phyloP scores from a whole-genome alignment of 2,797 vertebrate genomes.

The Alauda arvensis region DNA sequence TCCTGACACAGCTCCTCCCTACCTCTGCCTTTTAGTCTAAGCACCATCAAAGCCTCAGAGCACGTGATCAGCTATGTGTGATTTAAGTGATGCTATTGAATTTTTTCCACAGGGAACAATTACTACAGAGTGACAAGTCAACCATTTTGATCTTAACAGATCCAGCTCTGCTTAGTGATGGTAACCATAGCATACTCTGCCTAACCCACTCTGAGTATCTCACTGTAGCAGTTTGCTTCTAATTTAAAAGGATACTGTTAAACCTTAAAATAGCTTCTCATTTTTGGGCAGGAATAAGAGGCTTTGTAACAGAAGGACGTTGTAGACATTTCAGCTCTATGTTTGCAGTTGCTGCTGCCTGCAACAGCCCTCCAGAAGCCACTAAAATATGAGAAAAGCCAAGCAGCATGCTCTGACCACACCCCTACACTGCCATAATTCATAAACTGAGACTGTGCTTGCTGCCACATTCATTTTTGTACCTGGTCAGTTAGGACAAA shows the following conservation, averaged over 20 bases:
- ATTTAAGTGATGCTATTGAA: conserved; percentile 33
- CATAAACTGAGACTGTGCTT: not conserved
- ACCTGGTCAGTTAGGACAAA: conserved; percentile 22
- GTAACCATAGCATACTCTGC: not conserved
- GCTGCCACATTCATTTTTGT: conserved; percentile 3
- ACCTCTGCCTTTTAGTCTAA: conserved; percentile 11
- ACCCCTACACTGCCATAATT: conserved; percentile 32
- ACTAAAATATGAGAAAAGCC: not conserved
- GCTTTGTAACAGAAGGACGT: not conserved
- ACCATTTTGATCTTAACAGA: conserved; percentile 46
- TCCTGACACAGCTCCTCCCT: conserved; percentile 4
- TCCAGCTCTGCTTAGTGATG: conserved; percentile 16
- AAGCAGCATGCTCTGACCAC: conserved; percentile 21
- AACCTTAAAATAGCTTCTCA: conserved; percentile 5
- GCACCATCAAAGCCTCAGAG: not conserved
- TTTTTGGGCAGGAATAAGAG: not conserved
- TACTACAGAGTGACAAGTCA: conserved; percentile 43
- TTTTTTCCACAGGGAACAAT: conserved; percentile 35
- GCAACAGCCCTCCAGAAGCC: not conserved
- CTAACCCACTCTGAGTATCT: not conserved
- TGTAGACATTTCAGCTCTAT: not conserved
- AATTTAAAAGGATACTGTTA: not conserved
- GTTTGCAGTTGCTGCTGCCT: conserved; percentile 8
- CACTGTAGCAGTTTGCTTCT: not conserved
- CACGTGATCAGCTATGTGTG: not conserved